phyloP scores from a whole-genome alignment of 2,797 vertebrate genomes.

The Emys orbicularis region DNA sequence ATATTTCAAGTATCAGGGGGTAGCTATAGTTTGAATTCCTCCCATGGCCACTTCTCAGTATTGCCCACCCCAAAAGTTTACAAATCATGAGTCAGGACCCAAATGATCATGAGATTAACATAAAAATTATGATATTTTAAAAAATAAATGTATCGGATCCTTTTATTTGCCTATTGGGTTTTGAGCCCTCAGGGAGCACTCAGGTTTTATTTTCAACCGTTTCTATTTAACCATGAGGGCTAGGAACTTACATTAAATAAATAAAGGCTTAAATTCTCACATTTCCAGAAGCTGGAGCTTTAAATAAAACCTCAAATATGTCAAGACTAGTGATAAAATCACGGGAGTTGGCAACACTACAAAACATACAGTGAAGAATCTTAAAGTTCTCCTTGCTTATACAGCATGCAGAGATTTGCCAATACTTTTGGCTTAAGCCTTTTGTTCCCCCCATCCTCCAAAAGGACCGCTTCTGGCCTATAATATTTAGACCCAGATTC shows the following conservation, averaged over 20 bases:
- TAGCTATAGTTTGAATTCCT: neutral
- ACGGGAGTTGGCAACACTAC: neutral
- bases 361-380: neutral
- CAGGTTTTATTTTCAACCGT: accelerated
- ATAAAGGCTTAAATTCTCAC: neutral
- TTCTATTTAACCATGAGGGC: neutral
- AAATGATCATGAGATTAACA: neutral
- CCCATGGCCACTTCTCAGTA: neutral
- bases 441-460: neutral
- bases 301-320: neutral
- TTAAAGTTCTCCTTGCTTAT: neutral
- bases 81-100: neutral
- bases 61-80: neutral
- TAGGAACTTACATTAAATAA: neutral
- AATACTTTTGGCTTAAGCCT: neutral
- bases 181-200: neutral
- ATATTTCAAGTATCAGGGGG: neutral
- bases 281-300: neutral
- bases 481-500: neutral
- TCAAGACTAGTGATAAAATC: neutral
- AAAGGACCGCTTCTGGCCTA: neutral
- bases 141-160: neutral
- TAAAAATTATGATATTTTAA: neutral
- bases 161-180: neutral
- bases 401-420: neutral